These are phyloP conservation scores for Aurelia coerulea DNA, from an alignment of 30 jellyfish, hydroid and myxozoan species.

Conservation along the genomic window DNA sequence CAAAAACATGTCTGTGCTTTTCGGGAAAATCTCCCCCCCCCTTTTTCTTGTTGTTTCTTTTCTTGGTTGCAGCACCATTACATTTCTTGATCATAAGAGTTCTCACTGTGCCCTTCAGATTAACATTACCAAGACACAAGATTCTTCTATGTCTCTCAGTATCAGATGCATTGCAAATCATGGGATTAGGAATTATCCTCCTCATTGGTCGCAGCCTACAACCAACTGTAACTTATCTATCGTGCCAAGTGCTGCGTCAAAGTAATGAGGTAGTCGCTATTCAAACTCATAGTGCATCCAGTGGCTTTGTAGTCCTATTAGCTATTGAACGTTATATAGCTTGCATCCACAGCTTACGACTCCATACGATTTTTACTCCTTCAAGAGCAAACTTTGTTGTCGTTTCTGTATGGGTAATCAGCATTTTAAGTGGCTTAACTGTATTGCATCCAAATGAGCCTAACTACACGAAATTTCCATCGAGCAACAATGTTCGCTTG, in stretches of 20 bases:
- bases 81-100: too few relatives aligned
- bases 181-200: not conserved
- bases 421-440: not conserved
- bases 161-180: not conserved
- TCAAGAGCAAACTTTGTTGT: not conserved
- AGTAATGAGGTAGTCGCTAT: not conserved
- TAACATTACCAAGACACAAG: slow-evolving; percentile 26
- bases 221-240: too few relatives aligned
- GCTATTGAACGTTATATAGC: slow-evolving; percentile 29
- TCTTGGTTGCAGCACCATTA: too few relatives aligned
- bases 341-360: slow-evolving; percentile 14
- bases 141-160: slow-evolving; percentile 12
- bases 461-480: not conserved
- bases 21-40: too few relatives aligned
- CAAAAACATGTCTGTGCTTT: too few relatives aligned
- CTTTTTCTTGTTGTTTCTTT: too few relatives aligned
- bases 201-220: not conserved
- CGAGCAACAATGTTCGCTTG: not conserved
- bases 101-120: too few relatives aligned
- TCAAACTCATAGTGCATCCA: not conserved
- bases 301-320: slow-evolving; percentile 9
- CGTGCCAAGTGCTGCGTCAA: slow-evolving; percentile 12
- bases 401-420: not conserved
- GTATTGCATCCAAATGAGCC: not conserved
- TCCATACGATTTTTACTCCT: not conserved